Evolutionary conservation across 2,797 vertebrate species (phyloP).

Genomic region (Pogonophryne albipinna): DNA sequence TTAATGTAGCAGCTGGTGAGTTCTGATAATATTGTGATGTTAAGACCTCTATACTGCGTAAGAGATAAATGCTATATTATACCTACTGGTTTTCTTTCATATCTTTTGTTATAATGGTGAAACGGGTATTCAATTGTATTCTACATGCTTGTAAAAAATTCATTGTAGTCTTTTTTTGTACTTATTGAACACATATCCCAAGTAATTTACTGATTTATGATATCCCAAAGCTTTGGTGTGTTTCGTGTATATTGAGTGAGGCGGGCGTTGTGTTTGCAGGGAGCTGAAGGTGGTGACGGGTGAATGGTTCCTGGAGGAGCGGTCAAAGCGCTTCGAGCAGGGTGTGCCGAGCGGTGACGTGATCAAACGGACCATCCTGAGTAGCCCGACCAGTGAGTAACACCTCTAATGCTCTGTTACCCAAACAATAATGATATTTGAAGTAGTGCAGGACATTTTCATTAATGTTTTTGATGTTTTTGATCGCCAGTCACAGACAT

Average conservation of each 20-base stretch:
- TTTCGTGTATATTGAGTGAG: not conserved
- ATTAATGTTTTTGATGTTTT: constrained; percentile 40
- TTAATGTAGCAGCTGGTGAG: too few species aligned
- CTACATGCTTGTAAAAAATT: too few species aligned
- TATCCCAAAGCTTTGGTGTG: not conserved
- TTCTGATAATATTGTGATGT: too few species aligned
- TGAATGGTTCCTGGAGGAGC: constrained; percentile 98
- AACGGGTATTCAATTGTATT: not conserved
- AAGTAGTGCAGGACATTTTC: not conserved
- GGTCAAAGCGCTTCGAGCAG: constrained; percentile 92
- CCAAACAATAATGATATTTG: not conserved
- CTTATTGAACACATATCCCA: too few species aligned
- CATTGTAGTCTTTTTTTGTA: too few species aligned
- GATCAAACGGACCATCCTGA: constrained; percentile 92
- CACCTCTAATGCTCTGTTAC: not conserved
- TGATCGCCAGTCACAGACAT: constrained; percentile 53
- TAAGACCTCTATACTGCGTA: too few species aligned
- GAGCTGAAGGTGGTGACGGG: constrained; percentile 94
- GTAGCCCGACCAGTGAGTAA: constrained; percentile 85
- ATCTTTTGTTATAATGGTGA: not conserved
- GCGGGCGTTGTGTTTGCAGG: constrained; percentile 75
- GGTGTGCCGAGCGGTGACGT: constrained; percentile 87
- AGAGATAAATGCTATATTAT: too few species aligned
- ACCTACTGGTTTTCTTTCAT: too few species aligned
- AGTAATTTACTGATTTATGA: not conserved